phyloP scores from a whole-genome alignment of 2,888 invertebrate species.

The Heliconius erato region DNA sequence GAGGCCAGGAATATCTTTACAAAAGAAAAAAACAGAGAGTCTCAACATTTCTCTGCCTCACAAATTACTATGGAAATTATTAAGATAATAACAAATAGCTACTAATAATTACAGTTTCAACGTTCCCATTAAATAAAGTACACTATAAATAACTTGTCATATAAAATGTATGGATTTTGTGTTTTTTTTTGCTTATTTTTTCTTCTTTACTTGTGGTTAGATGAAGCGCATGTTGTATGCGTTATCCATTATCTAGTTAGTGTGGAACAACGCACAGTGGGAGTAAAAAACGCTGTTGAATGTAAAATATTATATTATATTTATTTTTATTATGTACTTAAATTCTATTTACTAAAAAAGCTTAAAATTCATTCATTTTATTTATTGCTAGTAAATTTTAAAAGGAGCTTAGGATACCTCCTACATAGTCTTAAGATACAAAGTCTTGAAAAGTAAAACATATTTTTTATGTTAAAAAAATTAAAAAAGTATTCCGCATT shows the following conservation, averaged over 20 bases:
- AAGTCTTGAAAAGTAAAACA: no score
- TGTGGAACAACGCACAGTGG: not conserved
- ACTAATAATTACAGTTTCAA: conserved; percentile 5
- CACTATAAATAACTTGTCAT: conserved; percentile 23
- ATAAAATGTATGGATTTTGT: conserved; percentile 8
- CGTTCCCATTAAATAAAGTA: conserved; percentile 23
- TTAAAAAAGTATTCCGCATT: no score
- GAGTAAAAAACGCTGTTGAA: not conserved
- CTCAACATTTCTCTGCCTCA: not conserved
- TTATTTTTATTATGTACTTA: no score
- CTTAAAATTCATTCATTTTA: no score
- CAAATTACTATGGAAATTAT: not conserved
- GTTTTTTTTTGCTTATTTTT: conserved; percentile 20
- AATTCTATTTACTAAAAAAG: not conserved
- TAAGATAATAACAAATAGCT: conserved; percentile 14
- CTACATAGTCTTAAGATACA: no score
- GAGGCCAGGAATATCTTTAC: not conserved
- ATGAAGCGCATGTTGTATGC: conserved; percentile 35
- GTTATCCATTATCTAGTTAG: conserved; percentile 41
- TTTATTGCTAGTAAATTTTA: no score
- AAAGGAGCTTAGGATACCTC: no score
- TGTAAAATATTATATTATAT: not conserved
- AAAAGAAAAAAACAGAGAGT: not conserved
- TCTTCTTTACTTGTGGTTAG: conserved; percentile 30
- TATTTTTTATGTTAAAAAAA: no score